Conservation (phyloP, 2,113 vertebrate genomes). For the Semicossyphus pulcher region DNA sequence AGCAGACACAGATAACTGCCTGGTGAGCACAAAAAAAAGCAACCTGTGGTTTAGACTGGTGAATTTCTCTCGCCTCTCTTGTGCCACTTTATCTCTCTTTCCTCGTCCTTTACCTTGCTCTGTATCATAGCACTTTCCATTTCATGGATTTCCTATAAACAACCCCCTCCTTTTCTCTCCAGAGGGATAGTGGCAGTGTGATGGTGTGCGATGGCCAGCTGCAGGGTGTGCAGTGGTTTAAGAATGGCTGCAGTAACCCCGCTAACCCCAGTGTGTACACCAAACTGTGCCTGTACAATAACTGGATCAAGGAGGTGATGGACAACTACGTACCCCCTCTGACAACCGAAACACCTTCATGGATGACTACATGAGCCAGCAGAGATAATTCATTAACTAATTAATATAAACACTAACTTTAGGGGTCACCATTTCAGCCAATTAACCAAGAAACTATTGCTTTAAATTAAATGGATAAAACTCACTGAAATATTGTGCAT, state of each 20-base stretch:
- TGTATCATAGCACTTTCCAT: not conserved
- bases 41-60: not conserved
- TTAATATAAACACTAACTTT: too few species aligned
- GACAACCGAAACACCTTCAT: not conserved
- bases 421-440: not conserved
- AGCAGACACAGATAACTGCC: constrained; percentile 67
- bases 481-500: not conserved
- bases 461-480: too few species aligned
- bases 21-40: constrained; percentile 54
- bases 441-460: too few species aligned
- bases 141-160: not conserved
- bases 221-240: constrained; percentile 69
- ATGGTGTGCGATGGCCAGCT: constrained; percentile 71
- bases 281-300: constrained; percentile 63
- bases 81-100: not conserved
- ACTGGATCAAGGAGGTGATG: constrained; percentile 59
- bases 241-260: constrained; percentile 31
- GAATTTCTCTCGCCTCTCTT: not conserved
- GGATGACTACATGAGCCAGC: not conserved
- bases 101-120: not conserved
- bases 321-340: not conserved
- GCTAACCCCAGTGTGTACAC: constrained; percentile 56
- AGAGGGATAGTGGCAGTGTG: constrained; percentile 55
- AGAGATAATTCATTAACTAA: too few species aligned
- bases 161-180: not conserved